A percentile compares a stretch with the other conserved stretches of the same genome.
Conservation (phyloP, 2,113 vertebrate genomes). For the Platycercus adscitus region DNA sequence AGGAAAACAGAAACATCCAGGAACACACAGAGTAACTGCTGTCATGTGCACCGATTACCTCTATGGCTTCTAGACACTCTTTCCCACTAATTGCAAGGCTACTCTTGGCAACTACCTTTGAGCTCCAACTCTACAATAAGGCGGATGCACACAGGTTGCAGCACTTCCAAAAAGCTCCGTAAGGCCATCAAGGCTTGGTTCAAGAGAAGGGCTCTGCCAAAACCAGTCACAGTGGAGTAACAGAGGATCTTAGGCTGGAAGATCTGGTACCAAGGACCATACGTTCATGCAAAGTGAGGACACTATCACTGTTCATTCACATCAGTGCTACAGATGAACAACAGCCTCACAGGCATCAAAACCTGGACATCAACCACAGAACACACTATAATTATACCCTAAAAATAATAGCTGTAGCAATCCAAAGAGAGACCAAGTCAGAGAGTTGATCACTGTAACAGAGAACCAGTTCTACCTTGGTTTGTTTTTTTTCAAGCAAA, state of each 20-base stretch:
- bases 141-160: neutral
- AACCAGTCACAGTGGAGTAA: accelerated
- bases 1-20: neutral
- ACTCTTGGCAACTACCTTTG: neutral
- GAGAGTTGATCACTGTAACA: neutral
- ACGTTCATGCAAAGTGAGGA: accelerated
- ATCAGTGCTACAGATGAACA: neutral
- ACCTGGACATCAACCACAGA: neutral
- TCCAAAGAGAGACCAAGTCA: neutral
- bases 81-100: neutral
- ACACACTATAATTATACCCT: accelerated
- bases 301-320: neutral
- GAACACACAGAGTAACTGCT: neutral
- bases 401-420: neutral
- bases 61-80: neutral
- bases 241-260: neutral
- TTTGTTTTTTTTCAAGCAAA: neutral
- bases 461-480: neutral
- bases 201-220: neutral
- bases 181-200: neutral
- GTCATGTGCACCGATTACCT: neutral
- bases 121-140: neutral
- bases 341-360: neutral
- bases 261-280: accelerated
- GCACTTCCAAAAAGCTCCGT: neutral